Percentiles rank a stretch among this genome's conserved stretches.
phyloP scores from a whole-genome alignment of 2,113 vertebrate genomes.

The Dendropsophus ebraccatus region DNA sequence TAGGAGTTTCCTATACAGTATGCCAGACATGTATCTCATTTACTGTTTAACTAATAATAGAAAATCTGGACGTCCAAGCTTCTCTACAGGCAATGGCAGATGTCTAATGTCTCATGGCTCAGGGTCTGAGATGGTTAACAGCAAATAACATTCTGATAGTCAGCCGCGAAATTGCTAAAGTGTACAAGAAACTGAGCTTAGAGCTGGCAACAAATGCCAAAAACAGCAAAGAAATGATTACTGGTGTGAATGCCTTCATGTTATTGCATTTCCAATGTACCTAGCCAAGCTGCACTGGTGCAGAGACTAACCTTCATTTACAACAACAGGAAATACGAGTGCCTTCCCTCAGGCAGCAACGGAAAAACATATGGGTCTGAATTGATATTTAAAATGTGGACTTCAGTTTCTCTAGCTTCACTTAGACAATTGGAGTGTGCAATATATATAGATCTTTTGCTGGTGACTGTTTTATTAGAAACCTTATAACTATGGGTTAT shows the following conservation, averaged over 20 bases:
- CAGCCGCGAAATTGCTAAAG: slow-evolving; percentile 20
- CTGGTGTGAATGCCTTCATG: slow-evolving; percentile 23
- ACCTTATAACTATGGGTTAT: neutral
- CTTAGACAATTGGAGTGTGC: neutral
- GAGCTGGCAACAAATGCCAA: slow-evolving; percentile 34
- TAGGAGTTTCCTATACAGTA: neutral
- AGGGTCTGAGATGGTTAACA: slow-evolving; percentile 14
- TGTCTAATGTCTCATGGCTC: neutral
- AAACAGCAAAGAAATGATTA: slow-evolving; percentile 48
- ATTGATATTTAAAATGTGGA: slow-evolving; percentile 2
- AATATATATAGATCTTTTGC: neutral
- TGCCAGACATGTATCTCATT: neutral
- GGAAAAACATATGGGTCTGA: slow-evolving; percentile 2
- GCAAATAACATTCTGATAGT: slow-evolving; percentile 15
- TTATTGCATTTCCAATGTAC: slow-evolving; percentile 35
- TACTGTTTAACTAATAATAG: neutral
- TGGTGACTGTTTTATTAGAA: slow-evolving; percentile 10
- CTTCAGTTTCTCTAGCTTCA: neutral
- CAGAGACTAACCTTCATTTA: slow-evolving; percentile 38
- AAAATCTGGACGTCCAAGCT: neutral
- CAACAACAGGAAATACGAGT: slow-evolving; percentile 25
- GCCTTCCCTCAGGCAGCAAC: neutral
- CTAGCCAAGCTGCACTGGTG: slow-evolving; percentile 21
- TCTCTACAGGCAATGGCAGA: neutral
- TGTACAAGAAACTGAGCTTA: slow-evolving; percentile 20